phyloP scores from a whole-genome alignment of 2,888 invertebrate genomes.

The Tillus elongatus region DNA sequence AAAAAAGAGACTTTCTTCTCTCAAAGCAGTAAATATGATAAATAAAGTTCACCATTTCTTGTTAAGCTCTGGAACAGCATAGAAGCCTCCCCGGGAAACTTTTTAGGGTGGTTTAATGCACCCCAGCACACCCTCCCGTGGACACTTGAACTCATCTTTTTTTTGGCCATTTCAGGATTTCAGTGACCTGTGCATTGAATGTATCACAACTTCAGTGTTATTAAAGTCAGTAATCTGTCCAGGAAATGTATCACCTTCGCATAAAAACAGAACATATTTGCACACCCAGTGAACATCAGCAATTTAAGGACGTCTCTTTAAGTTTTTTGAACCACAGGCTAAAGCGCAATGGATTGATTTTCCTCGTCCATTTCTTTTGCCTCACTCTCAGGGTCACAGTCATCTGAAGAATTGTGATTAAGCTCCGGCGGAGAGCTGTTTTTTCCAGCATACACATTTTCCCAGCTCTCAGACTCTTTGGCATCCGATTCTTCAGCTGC shows the following conservation, averaged over 20 bases:
- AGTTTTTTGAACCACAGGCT: background rate
- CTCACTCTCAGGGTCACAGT: background rate
- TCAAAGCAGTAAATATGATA: no score
- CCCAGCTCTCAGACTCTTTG: no score
- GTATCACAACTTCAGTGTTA: background rate
- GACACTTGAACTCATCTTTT: background rate
- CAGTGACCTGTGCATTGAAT: background rate
- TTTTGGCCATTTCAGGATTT: background rate
- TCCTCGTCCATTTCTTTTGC: background rate
- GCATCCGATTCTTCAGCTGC: no score
- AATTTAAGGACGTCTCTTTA: background rate
- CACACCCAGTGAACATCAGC: background rate
- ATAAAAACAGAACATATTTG: background rate
- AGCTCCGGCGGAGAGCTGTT: no score
- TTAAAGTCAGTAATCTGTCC: background rate
- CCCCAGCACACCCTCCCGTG: background rate
- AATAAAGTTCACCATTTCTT: background rate
- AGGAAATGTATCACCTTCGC: slow-evolving; percentile 1
- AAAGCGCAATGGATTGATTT: background rate
- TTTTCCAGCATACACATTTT: no score
- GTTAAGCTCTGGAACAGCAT: background rate
- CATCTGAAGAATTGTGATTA: slow-evolving; percentile 1
- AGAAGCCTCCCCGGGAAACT: background rate
- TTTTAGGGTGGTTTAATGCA: background rate
- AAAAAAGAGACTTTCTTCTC: no score